These are phyloP conservation scores for Drosophila orena DNA, from an alignment of 1,140 invertebrate genomes.

Conservation along the genomic window DNA sequence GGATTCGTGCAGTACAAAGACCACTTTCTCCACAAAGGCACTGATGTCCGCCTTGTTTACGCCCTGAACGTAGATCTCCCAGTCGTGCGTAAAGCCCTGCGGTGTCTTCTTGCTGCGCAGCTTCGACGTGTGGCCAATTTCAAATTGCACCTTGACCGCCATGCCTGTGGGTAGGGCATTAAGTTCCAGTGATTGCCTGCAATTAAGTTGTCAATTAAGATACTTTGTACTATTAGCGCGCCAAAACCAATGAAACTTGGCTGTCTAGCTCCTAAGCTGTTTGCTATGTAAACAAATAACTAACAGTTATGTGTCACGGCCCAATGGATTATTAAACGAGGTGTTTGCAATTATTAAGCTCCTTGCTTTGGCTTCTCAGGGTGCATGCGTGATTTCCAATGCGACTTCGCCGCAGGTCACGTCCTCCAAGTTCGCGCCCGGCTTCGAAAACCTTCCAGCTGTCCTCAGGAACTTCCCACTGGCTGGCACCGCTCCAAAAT, in stretches of 20 bases:
- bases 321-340: background rate
- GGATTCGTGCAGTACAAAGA: constrained; percentile 96
- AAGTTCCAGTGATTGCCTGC: constrained; percentile 29
- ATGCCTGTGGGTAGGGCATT: constrained; percentile 84
- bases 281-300: background rate
- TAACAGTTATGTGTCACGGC: background rate
- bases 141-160: constrained; percentile 93
- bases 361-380: background rate
- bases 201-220: background rate
- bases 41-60: constrained; percentile 93
- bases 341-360: background rate
- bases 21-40: constrained; percentile 97
- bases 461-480: background rate
- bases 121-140: constrained; percentile 95
- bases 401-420: constrained; percentile 10
- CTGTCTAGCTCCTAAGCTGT: too few species aligned
- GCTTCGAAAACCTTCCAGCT: too few species aligned
- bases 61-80: constrained; percentile 97
- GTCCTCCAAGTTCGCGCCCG: constrained; percentile 1
- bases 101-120: constrained; percentile 90
- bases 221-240: background rate
- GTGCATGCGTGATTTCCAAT: constrained; percentile 27
- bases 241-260: constrained; percentile 16
- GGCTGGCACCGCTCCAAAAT: too few species aligned
- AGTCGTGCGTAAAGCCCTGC: constrained; percentile 98